phyloP scores from a whole-genome alignment of 2,888 invertebrate genomes.

The Synanthedon myopaeformis region DNA sequence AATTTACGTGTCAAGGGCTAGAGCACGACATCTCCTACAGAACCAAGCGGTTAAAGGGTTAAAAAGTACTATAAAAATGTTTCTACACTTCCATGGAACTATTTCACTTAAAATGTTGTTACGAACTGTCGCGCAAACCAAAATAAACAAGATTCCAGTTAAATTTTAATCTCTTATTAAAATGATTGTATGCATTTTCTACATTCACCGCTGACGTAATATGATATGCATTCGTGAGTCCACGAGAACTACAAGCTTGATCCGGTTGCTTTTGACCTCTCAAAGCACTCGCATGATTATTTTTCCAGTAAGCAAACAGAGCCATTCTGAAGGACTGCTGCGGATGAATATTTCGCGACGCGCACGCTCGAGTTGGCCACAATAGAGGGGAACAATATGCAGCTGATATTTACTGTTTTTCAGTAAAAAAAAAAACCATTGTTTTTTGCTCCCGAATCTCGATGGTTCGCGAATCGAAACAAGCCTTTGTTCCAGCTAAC shows the following conservation, averaged over 20 bases:
- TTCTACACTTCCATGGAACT: too few species aligned
- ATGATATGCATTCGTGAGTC: background rate
- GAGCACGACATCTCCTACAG: too few species aligned
- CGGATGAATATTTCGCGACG: slow-evolving; percentile 13
- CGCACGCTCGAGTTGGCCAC: slow-evolving; percentile 6
- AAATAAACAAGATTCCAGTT: too few species aligned
- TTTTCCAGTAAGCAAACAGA: slow-evolving; percentile 10
- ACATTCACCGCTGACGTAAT: background rate
- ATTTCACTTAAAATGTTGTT: too few species aligned
- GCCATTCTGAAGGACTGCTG: slow-evolving; percentile 7
- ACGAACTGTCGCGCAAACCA: too few species aligned
- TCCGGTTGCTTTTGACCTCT: background rate
- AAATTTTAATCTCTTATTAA: too few species aligned
- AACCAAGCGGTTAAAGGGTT: too few species aligned
- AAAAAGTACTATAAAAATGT: too few species aligned
- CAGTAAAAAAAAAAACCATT: slow-evolving; percentile 12
- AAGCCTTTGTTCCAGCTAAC: too few species aligned
- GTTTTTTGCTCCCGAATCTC: slow-evolving; percentile 9
- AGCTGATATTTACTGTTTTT: slow-evolving; percentile 7
- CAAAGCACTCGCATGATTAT: background rate
- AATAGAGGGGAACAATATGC: slow-evolving; percentile 11
- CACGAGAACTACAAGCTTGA: background rate
- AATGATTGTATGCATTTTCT: background rate
- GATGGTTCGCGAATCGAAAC: background rate
- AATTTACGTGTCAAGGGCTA: too few species aligned